Evolutionary conservation across 2,888 invertebrate species (phyloP).

Genomic region (Cheilosia grossa): DNA sequence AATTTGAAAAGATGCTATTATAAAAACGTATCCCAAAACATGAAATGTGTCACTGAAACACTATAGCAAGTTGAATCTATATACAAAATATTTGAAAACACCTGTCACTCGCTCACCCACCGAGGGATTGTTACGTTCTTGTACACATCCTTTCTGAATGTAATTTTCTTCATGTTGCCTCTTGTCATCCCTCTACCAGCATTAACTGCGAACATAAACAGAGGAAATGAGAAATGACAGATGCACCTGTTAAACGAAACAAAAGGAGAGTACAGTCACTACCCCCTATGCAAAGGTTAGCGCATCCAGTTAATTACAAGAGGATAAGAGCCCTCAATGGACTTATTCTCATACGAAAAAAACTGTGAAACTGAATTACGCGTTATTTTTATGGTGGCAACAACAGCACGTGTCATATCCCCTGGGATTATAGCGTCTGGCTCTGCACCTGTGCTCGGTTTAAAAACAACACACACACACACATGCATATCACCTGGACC

Average conservation of each 20-base stretch:
- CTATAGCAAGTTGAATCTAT: constrained; percentile 7
- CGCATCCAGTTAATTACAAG: constrained; percentile 36
- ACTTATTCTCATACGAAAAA: background rate
- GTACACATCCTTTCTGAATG: background rate
- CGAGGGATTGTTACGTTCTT: background rate
- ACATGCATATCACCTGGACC: background rate
- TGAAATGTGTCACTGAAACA: background rate
- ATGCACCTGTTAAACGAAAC: constrained; percentile 50
- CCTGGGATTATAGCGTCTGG: background rate
- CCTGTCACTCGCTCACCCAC: constrained; percentile 33
- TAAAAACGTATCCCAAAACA: too few species aligned
- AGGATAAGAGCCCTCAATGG: constrained; percentile 16
- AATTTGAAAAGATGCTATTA: too few species aligned
- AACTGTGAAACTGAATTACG: background rate
- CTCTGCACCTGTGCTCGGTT: constrained; percentile 17
- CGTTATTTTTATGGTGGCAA: constrained; percentile 10
- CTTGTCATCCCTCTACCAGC: background rate
- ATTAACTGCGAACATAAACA: constrained; percentile 28
- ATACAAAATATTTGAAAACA: background rate
- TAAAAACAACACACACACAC: background rate
- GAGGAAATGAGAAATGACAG: constrained; percentile 50
- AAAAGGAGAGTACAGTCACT: constrained; percentile 49
- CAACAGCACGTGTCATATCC: constrained; percentile 27
- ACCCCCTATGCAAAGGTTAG: constrained; percentile 12
- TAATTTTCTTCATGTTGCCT: background rate